Evolutionary conservation across 2,797 vertebrate genomes (phyloP), one percentile per base, ranked within the genome.

Genomic region (Kryptopterus vitreolus): DNA sequence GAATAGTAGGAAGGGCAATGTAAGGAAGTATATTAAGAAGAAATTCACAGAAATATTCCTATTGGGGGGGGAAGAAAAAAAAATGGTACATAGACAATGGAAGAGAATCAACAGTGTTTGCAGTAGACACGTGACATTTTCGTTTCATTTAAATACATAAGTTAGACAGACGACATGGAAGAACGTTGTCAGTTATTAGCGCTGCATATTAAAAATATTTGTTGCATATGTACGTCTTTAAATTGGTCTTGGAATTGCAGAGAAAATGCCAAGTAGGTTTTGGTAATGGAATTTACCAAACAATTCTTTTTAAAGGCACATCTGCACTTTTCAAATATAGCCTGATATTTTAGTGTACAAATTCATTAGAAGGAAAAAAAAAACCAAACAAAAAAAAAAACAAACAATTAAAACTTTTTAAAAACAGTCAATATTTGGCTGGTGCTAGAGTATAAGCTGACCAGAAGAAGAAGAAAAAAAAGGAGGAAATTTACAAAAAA

Each of bases 401-500:
- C 38, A 43, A 70, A n/a, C 11, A 11, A 13, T 29, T 6, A 24
- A 13, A 24, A 82, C 50, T 29, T n/a, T n/a, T n/a, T 82, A 89
- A 74, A 48, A 76, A 66, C 72, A 58, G 43, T 72, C 52, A 75
- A 35, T 13, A 22, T 35, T 65, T 73, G 53, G 26, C 58, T 58
- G 35, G 63, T 65, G 53, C 55, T 20, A 26, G 8, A 65, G 29
- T 22, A 69, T 59, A 83, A 81, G 22, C 46, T n/a, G 71, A 70
- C 48, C 46, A n/a, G 50, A 58, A 86, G 85, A 78, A 77, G 85
- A 61, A 84, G 85, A 50, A 89, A 87, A 89, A 89, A 92, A 90
- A 88, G 87, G 88, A 93, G 92, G 91, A 92, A 85, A 93, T 89
- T 92, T 87, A 90, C 90, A 92, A 89, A 91, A 15, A 68, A 65